Percentiles rank a stretch among this genome's conserved stretches.
Evolutionary conservation across 92 coral and sea anemone genomes (phyloP).

Genomic region (Umimayanthus chanpuru): DNA sequence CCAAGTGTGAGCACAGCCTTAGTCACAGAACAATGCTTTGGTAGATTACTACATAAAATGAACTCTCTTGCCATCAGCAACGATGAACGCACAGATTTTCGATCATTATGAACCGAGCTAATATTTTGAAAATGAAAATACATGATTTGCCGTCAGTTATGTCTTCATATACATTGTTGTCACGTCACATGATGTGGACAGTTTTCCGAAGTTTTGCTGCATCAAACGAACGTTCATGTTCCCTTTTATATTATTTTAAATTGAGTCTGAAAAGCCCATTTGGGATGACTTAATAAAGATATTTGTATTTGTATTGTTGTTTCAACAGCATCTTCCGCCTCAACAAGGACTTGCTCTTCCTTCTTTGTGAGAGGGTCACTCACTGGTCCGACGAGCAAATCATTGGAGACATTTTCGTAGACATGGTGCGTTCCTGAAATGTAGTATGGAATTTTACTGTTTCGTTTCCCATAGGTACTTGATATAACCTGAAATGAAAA

Average conservation of each 20-base stretch:
- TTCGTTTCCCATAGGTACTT: neutral
- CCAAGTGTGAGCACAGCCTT: too few relatives aligned
- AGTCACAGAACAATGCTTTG: too few relatives aligned
- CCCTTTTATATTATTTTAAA: too few relatives aligned
- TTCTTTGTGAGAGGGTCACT: conserved; percentile 78
- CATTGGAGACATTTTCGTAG: conserved; percentile 84
- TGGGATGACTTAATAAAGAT: too few relatives aligned
- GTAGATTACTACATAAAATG: too few relatives aligned
- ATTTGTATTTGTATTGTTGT: neutral
- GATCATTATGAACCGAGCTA: neutral
- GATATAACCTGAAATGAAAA: neutral
- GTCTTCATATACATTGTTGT: too few relatives aligned
- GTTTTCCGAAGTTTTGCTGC: neutral
- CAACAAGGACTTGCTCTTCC: conserved; percentile 89
- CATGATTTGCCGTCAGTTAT: too few relatives aligned
- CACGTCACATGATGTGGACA: too few relatives aligned
- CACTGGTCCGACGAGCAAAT: conserved; percentile 86
- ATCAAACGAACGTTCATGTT: neutral
- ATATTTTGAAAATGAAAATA: too few relatives aligned
- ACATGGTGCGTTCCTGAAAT: conserved; percentile 63
- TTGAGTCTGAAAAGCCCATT: too few relatives aligned
- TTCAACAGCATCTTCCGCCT: conserved; percentile 57
- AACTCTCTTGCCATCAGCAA: too few relatives aligned
- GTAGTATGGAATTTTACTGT: neutral
- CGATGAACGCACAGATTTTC: too few relatives aligned